Base-by-base conservation (phyloP, 2,113 vertebrate genomes). In the Ellobius talpinus region DNA sequence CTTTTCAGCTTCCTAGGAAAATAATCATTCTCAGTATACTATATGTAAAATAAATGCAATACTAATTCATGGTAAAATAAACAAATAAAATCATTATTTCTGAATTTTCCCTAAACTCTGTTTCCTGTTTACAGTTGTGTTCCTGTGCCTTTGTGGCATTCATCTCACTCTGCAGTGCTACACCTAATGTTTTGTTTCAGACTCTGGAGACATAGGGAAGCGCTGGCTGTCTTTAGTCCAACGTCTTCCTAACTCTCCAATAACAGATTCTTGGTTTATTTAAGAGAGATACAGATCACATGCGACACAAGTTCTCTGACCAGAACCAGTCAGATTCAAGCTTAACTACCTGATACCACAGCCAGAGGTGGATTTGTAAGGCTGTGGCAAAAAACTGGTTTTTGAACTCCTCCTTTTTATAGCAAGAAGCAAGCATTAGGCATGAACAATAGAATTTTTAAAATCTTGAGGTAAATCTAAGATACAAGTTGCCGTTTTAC, bases 221-320 rank as follows among this genome's bases (percentile, higher is more conserved):
- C n/a, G 2, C 14, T 78, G 10, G 29, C 26, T 78, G 7, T 65
- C 58, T 78, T 58, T 78, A 47, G 76, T 65, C 13, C 0, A 63
- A 31, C 13, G 50, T 50, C 39, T 21, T 90, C 52, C 21, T 42
- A 78, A 78, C 42, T 65, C 58, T 65, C 58, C 21, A 16, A 24
- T 9, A 7, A 24, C 72, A 93, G 21, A 93, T 16, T 92, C 68
- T 93, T 61, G 55, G 91, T 50, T 82, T 42, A 93, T 93, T 84
- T 61, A 93, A 93, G 76, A 95, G 61, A 68, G 61, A 63, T 4
- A 74, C 4, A 7, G 77, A 85, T 92, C 79, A 81, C 29, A 89
- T 92, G 33, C 26, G 79, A 47, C 66, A 26, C 52, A 68, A 55
- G 50, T 91, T 90, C 55, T 50, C 61, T 91, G 70, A 55, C 31